These are phyloP conservation scores for Acanthosepion pharaonis DNA, from an alignment of 2,888 invertebrate genomes.

Conservation along the genomic window DNA sequence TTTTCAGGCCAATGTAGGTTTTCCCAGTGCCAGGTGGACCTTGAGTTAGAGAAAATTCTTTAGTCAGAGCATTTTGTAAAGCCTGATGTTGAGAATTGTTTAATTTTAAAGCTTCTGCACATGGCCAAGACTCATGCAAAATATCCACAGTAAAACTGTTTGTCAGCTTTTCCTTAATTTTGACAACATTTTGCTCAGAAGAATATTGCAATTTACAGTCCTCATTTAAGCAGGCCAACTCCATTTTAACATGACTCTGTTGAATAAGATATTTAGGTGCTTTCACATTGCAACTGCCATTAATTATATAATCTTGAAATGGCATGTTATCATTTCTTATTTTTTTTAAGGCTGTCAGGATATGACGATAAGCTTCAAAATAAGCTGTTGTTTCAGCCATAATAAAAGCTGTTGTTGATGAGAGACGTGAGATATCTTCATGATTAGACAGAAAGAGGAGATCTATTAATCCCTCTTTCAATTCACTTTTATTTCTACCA, in stretches of 20 bases:
- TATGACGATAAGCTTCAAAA: slow-evolving; percentile 87
- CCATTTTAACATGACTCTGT: slow-evolving; percentile 50
- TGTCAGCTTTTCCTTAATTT: slow-evolving; percentile 47
- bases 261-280: slow-evolving; percentile 59
- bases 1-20: slow-evolving; percentile 85
- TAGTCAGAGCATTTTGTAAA: slow-evolving; percentile 66
- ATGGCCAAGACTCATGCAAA: slow-evolving; percentile 63
- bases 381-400: slow-evolving; percentile 87
- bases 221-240: slow-evolving; percentile 60
- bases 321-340: slow-evolving; percentile 72
- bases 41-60: slow-evolving; percentile 71
- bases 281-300: slow-evolving; percentile 55
- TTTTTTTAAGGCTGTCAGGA: slow-evolving; percentile 81
- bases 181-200: slow-evolving; percentile 42
- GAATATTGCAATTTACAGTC: slow-evolving; percentile 53
- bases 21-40: slow-evolving; percentile 91
- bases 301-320: slow-evolving; percentile 59
- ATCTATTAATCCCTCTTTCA: slow-evolving; percentile 62
- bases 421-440: slow-evolving; percentile 47
- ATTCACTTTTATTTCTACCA: slow-evolving; percentile 58
- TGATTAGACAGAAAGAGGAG: slow-evolving; percentile 59
- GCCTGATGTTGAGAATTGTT: slow-evolving; percentile 70
- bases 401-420: slow-evolving; percentile 63
- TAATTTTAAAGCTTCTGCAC: slow-evolving; percentile 58
- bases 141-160: slow-evolving; percentile 36